Percentiles rank a stretch among this genome's conserved stretches.
Evolutionary conservation across 2,888 invertebrate species (phyloP).

Genomic region (Pammene aurita): DNA sequence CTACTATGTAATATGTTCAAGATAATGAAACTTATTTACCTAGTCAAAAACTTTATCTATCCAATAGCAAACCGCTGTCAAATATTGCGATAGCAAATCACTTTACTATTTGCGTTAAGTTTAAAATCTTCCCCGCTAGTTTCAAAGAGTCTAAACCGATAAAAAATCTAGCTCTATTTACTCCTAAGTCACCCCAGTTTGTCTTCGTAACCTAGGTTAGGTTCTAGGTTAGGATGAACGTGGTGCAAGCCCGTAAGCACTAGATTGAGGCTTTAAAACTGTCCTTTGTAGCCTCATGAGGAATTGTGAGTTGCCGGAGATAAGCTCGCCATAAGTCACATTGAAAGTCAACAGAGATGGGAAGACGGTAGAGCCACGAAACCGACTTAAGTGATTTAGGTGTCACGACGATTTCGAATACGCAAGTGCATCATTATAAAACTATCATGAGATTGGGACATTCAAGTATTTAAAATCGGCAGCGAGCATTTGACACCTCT

Average conservation of each 20-base stretch:
- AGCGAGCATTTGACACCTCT: too few relatives aligned
- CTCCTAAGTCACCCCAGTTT: neutral
- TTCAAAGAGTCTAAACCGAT: neutral
- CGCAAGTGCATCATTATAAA: too few relatives aligned
- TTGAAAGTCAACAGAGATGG: slow-evolving; percentile 57
- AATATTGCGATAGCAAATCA: too few relatives aligned
- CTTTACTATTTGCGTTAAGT: too few relatives aligned
- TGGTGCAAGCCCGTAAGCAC: slow-evolving; percentile 14
- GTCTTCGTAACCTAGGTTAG: slow-evolving; percentile 7
- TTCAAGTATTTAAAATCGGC: too few relatives aligned
- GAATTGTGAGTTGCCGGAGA: slow-evolving; percentile 33
- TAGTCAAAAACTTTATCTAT: too few relatives aligned
- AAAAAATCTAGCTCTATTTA: slow-evolving; percentile 4
- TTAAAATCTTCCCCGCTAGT: too few relatives aligned
- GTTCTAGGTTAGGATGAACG: neutral
- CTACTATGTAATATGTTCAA: too few relatives aligned
- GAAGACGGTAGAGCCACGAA: slow-evolving; percentile 46
- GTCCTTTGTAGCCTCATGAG: slow-evolving; percentile 31
- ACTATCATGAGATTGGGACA: too few relatives aligned
- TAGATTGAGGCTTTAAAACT: slow-evolving; percentile 37
- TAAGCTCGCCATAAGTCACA: slow-evolving; percentile 46
- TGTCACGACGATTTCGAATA: too few relatives aligned
- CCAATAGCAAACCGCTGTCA: too few relatives aligned
- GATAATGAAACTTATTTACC: too few relatives aligned
- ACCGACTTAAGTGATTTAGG: slow-evolving; percentile 1